Evolutionary conservation across 2,888 invertebrate genomes (phyloP).

Genomic region (Mythimna loreyi): DNA sequence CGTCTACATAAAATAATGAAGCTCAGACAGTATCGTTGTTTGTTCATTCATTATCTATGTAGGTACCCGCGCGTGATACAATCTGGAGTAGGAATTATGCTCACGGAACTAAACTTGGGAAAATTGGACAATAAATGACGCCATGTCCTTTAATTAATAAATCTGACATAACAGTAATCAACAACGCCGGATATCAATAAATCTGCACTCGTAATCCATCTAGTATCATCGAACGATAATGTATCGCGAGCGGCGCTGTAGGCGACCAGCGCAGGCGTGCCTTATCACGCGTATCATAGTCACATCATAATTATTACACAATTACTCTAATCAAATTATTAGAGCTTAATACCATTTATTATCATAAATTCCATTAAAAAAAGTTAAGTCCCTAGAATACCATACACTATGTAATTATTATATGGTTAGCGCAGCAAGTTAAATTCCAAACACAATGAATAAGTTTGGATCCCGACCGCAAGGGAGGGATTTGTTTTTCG

Average conservation of each 20-base stretch:
- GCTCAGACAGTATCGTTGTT: no score
- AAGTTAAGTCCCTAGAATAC: neutral
- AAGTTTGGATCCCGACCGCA: no score
- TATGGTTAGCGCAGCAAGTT: no score
- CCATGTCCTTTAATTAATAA: conserved; percentile 2
- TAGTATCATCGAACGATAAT: conserved; percentile 9
- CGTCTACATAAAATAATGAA: no score
- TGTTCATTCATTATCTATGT: neutral
- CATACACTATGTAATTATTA: no score
- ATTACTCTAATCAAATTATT: conserved; percentile 1
- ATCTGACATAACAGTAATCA: conserved; percentile 20
- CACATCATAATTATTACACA: neutral
- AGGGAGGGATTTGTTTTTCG: no score
- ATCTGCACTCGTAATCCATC: neutral
- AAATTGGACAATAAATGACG: conserved; percentile 1
- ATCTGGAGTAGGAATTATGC: neutral
- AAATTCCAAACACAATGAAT: no score
- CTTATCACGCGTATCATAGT: neutral
- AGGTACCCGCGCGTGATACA: neutral
- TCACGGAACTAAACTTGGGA: conserved; percentile 13
- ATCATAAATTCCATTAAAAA: neutral
- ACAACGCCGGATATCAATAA: conserved; percentile 3
- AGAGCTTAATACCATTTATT: no score
- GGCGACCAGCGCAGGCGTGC: neutral
- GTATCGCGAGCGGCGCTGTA: neutral